phyloP scores from a whole-genome alignment of 2,888 invertebrate genomes.

The Noctua fimbriata region DNA sequence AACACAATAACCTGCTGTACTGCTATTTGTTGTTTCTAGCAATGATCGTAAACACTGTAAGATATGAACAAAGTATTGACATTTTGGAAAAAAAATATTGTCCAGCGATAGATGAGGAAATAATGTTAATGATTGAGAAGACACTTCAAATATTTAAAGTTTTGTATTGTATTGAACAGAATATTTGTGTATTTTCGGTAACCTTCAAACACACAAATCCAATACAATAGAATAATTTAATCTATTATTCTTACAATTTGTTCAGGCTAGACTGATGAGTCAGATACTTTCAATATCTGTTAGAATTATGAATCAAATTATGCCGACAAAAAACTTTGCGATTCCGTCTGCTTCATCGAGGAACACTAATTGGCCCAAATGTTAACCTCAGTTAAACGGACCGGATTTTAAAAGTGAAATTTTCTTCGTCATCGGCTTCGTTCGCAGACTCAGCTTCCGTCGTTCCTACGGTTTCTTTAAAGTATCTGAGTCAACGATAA shows the following conservation, averaged over 20 bases:
- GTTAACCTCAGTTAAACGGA: conserved; percentile 41
- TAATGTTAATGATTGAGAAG: not conserved
- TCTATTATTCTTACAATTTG: not conserved
- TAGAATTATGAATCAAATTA: conserved; percentile 7
- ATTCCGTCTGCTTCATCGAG: conserved; percentile 25
- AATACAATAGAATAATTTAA: not conserved
- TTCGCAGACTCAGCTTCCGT: conserved; percentile 50
- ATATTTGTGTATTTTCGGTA: not conserved
- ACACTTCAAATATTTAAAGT: not conserved
- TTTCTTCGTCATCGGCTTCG: conserved; percentile 46
- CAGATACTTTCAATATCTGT: conserved; percentile 16
- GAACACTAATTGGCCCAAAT: conserved; percentile 39
- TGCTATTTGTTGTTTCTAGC: conserved; percentile 9
- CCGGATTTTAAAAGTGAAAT: conserved; percentile 69
- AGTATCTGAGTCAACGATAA: conserved; percentile 64
- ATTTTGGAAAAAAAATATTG: not conserved
- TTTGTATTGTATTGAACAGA: not conserved
- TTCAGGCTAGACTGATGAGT: conserved; percentile 2
- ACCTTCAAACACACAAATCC: not conserved
- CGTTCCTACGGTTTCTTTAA: conserved; percentile 48
- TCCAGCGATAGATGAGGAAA: not conserved
- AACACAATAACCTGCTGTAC: conserved; percentile 30
- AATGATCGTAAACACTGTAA: not conserved
- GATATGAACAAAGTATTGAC: not conserved
- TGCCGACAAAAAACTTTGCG: conserved; percentile 8